Percentiles rank a stretch among this genome's conserved stretches.
phyloP scores from a whole-genome alignment of 2,888 invertebrate species.

The Lapara coniferarum region DNA sequence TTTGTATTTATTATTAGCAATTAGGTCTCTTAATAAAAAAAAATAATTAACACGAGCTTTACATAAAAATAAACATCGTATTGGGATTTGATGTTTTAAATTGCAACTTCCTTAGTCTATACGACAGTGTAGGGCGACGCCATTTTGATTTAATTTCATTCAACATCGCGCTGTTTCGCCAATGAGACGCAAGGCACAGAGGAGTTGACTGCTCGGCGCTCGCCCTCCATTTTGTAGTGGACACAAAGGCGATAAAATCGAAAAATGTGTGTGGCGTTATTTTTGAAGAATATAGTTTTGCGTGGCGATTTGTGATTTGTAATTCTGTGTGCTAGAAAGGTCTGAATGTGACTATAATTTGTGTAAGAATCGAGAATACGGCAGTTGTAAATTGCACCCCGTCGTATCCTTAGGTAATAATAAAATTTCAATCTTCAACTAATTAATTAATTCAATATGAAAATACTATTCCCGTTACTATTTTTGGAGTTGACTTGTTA shows the following conservation, averaged over 20 bases:
- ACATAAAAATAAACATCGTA: not conserved
- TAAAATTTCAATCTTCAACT: not conserved
- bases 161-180: conserved; percentile 36
- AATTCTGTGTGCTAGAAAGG: not conserved
- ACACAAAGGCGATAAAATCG: conserved; percentile 33
- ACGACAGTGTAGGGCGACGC: conserved; percentile 39
- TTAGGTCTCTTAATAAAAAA: not conserved
- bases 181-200: conserved; percentile 40
- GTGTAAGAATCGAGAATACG: not conserved
- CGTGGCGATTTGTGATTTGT: not conserved
- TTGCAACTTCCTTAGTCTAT: not conserved
- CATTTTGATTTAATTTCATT: conserved; percentile 53
- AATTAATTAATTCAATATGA: not conserved
- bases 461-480: not conserved
- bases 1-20: too few relatives aligned
- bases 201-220: not conserved
- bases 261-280: conserved; percentile 18
- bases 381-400: not conserved
- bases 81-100: not conserved
- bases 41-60: not conserved
- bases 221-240: conserved; percentile 32
- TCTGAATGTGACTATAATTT: not conserved
- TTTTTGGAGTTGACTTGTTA: not conserved
- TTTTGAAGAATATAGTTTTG: not conserved
- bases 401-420: not conserved